Base-by-base conservation (phyloP, 2,888 invertebrate genomes). In the Cataglyphis livida region DNA sequence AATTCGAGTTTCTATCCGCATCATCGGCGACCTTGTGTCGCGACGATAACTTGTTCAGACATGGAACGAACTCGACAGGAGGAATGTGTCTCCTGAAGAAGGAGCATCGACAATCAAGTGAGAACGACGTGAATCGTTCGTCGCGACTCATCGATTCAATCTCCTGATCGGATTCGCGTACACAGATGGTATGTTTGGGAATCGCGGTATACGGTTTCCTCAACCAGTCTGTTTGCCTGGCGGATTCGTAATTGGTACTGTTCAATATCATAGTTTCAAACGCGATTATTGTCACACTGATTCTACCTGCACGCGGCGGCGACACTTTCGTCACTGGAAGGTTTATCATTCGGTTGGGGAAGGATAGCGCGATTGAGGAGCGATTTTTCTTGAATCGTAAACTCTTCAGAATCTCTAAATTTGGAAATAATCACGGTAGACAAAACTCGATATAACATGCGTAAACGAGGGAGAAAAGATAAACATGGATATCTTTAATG, bases 151-250 rank as follows among this genome's bases (percentile, higher is more conserved):
- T 57, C 7, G 81, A 76, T 84, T 25, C 51, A 7, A 51, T 70
- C 54, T 32, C 59, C 9, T 64, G 66, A 51, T 2, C n/a, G 15
- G 76, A 41, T 32, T 32, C 75, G 64, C 48, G 41, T n/a, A 59
- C 48, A 44, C 68, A 66, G 38, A 28, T 28, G 2, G 44, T 51
- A 18, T 66, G 35, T 85, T 85, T 86, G 57, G 87, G 87, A 81
- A 88, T 87, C 73, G 88, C 85, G 83, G 85, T 89, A 75, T 88
- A 91, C 32, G 91, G 88, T 87, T 91, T 91, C 90, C 87, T 91
- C 88, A 90, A 78, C 90, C 91, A 93, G 83, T 91, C 90, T 81
- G 62, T 28, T 84, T 89, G 85, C 83, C 89, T 89, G 83, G 44
- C 71, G 81, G 62, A 82, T 73, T 41, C 15, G 35, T 64, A 59